A percentile compares a stretch with the other conserved stretches of the same genome.
phyloP scores from a whole-genome alignment of 2,113 vertebrate genomes.

The Amphiprion percula region DNA sequence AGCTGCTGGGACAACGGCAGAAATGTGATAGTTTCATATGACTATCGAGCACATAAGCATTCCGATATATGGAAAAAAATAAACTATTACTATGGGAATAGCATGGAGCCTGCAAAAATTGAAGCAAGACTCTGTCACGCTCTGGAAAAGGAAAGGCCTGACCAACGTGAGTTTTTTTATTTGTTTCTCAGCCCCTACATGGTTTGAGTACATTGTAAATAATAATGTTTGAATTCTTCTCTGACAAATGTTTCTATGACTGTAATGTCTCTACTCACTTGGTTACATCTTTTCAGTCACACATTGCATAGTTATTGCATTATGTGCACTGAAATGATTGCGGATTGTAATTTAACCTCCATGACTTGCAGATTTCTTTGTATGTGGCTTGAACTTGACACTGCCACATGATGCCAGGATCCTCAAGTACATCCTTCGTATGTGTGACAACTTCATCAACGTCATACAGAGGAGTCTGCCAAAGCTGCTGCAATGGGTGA shows the following conservation, averaged over 20 bases:
- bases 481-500: slow-evolving; percentile 50
- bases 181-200: background rate
- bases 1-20: slow-evolving; percentile 58
- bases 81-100: slow-evolving; percentile 56
- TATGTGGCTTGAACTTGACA: slow-evolving; percentile 73
- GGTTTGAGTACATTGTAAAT: background rate
- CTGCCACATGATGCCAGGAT: slow-evolving; percentile 32
- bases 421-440: slow-evolving; percentile 55
- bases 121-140: slow-evolving; percentile 9
- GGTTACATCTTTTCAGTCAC: too few species aligned
- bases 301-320: background rate
- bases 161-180: slow-evolving; percentile 34
- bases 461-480: slow-evolving; percentile 44
- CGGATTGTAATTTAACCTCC: background rate
- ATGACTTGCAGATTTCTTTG: slow-evolving; percentile 60
- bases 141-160: slow-evolving; percentile 24
- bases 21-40: slow-evolving; percentile 72
- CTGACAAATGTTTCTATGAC: too few species aligned
- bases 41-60: slow-evolving; percentile 6
- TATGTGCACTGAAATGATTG: background rate
- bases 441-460: slow-evolving; percentile 25
- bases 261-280: too few species aligned
- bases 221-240: too few species aligned
- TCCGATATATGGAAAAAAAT: slow-evolving; percentile 59
- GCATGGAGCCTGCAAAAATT: slow-evolving; percentile 44